Conservation (phyloP, 2,797 vertebrate species). For the Aulostomus chinensis region DNA sequence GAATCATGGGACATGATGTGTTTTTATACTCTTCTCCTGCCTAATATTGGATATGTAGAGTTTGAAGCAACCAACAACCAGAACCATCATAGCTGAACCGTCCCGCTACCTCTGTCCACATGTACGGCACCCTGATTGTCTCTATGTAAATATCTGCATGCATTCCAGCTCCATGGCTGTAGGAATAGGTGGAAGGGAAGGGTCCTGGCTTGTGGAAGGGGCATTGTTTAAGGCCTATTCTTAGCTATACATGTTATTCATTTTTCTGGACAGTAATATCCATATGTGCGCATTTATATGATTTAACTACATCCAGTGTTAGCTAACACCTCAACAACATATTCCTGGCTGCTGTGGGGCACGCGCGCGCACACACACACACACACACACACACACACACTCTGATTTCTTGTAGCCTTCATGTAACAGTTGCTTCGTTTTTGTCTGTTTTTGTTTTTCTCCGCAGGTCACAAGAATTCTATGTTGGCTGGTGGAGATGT, state of each 20-base stretch:
- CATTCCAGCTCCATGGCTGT: slow-evolving; percentile 51
- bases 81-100: not conserved
- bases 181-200: slow-evolving; percentile 76
- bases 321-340: not conserved
- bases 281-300: slow-evolving; percentile 21
- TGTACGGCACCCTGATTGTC: not conserved
- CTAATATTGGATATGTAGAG: not conserved
- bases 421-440: slow-evolving; percentile 44
- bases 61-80: not conserved
- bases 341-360: slow-evolving; percentile 16
- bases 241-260: slow-evolving; percentile 50
- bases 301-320: slow-evolving; percentile 1
- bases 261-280: slow-evolving; percentile 38
- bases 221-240: slow-evolving; percentile 72
- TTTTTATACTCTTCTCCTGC: no score
- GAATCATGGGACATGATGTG: no score
- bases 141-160: slow-evolving; percentile 14
- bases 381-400: no score
- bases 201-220: slow-evolving; percentile 46
- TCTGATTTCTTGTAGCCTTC: not conserved
- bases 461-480: slow-evolving; percentile 65
- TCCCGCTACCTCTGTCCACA: not conserved
- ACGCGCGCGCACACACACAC: no score
- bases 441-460: slow-evolving; percentile 43
- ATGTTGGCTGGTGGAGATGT: slow-evolving; percentile 66